Percentiles rank a stretch among this genome's conserved stretches.
phyloP scores from a whole-genome alignment of 2,797 vertebrate genomes.

The Protonibea diacanthus region DNA sequence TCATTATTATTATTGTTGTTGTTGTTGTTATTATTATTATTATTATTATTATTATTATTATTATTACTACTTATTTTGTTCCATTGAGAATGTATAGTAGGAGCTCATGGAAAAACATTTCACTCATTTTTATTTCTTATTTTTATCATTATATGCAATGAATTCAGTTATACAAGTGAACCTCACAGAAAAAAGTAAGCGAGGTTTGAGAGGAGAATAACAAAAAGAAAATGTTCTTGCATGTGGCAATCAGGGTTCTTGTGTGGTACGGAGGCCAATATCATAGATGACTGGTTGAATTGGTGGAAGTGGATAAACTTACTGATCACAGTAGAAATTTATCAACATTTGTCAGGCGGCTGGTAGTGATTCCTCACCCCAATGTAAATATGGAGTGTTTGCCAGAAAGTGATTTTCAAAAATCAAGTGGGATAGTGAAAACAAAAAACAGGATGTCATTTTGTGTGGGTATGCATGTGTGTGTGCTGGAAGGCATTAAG shows the following conservation, averaged over 20 bases:
- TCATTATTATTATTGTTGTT: no score
- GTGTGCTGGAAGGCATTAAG: not conserved
- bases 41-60: no score
- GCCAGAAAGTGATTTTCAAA: not conserved
- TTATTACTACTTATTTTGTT: no score
- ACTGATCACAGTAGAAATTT: not conserved
- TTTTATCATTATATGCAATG: no score
- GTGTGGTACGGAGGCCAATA: not conserved
- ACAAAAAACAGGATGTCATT: slow-evolving; percentile 2
- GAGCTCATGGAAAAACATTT: no score
- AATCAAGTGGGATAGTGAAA: not conserved
- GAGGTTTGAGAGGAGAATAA: not conserved
- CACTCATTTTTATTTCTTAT: no score
- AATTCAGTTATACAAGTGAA: not conserved
- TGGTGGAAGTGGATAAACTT: not conserved
- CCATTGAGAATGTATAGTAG: no score
- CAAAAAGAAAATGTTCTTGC: not conserved
- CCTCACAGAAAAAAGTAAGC: not conserved
- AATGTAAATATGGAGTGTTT: slow-evolving; percentile 1
- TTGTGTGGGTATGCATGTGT: not conserved
- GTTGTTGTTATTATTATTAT: no score
- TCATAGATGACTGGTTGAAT: not conserved
- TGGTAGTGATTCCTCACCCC: not conserved
- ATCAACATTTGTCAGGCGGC: not conserved
- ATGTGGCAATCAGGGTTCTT: not conserved